phyloP scores from a whole-genome alignment of 2,797 vertebrate species.

The Tiaroga cobitis region DNA sequence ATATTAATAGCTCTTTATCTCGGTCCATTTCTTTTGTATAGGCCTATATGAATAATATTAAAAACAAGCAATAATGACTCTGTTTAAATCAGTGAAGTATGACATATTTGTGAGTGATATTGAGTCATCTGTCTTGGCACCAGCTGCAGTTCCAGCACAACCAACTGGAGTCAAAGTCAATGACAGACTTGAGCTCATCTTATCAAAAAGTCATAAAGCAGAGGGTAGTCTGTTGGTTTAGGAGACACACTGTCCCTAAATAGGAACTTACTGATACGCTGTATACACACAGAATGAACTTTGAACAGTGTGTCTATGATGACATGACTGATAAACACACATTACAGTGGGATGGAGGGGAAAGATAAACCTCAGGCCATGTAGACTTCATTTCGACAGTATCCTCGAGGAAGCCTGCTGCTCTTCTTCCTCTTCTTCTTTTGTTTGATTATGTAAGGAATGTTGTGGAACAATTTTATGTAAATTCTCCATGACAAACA shows the following conservation, averaged over 20 bases:
- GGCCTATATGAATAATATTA: neutral
- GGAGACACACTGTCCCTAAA: slow-evolving; percentile 42
- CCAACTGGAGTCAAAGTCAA: slow-evolving; percentile 56
- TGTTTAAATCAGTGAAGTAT: slow-evolving; percentile 7
- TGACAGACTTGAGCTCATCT: slow-evolving; percentile 41
- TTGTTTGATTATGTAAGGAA: slow-evolving; percentile 20
- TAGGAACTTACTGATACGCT: slow-evolving; percentile 40
- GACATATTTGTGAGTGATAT: slow-evolving; percentile 22
- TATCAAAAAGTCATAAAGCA: slow-evolving; percentile 54
- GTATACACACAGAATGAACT: slow-evolving; percentile 56
- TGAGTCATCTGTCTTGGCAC: slow-evolving; percentile 47
- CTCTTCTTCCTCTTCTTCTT: slow-evolving; percentile 11
- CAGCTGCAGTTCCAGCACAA: slow-evolving; percentile 45
- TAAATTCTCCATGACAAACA: neutral
- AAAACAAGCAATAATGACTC: neutral
- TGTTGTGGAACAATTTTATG: neutral
- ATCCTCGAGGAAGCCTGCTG: neutral
- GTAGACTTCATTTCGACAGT: slow-evolving; percentile 32
- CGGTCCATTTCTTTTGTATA: neutral
- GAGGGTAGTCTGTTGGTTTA: slow-evolving; percentile 9
- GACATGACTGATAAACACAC: slow-evolving; percentile 49
- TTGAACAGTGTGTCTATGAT: slow-evolving; percentile 55
- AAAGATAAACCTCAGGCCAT: slow-evolving; percentile 10
- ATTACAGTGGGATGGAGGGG: slow-evolving; percentile 28
- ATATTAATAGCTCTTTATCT: too few relatives aligned